These are phyloP conservation scores for Lepidurus packardi DNA, from an alignment of 1,140 invertebrate genomes.

Conservation along the genomic window DNA sequence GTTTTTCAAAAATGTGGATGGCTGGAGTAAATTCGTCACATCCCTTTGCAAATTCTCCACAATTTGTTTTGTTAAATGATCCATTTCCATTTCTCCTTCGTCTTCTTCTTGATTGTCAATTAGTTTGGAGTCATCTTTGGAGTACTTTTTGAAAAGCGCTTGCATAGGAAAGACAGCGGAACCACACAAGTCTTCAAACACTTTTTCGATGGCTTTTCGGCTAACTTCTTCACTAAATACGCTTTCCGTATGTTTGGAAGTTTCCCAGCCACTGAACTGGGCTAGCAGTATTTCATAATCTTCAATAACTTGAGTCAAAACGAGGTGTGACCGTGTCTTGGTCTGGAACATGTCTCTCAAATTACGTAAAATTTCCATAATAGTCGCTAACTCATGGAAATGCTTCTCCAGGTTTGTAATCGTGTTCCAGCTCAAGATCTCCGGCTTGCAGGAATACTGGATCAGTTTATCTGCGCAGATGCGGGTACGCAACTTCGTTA, in stretches of 20 bases:
- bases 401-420: not conserved
- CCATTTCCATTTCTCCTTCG: constrained; percentile 50
- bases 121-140: constrained; percentile 35
- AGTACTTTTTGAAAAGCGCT: constrained; percentile 61
- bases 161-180: constrained; percentile 55
- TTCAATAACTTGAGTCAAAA: not conserved
- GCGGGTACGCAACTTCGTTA: not conserved
- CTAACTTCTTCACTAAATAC: not conserved
- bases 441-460: not conserved
- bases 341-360: not conserved
- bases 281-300: not conserved
- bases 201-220: not conserved
- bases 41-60: constrained; percentile 55
- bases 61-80: constrained; percentile 58
- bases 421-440: not conserved
- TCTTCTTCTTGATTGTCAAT: constrained; percentile 42
- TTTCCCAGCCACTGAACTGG: not conserved
- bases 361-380: not conserved
- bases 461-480: not conserved
- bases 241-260: not conserved
- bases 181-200: constrained; percentile 24
- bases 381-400: not conserved
- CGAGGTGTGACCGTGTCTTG: not conserved
- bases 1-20: not conserved
- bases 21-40: constrained; percentile 40